Base-by-base conservation (phyloP, 2,113 vertebrate genomes). In the Hiodon tergisus region DNA sequence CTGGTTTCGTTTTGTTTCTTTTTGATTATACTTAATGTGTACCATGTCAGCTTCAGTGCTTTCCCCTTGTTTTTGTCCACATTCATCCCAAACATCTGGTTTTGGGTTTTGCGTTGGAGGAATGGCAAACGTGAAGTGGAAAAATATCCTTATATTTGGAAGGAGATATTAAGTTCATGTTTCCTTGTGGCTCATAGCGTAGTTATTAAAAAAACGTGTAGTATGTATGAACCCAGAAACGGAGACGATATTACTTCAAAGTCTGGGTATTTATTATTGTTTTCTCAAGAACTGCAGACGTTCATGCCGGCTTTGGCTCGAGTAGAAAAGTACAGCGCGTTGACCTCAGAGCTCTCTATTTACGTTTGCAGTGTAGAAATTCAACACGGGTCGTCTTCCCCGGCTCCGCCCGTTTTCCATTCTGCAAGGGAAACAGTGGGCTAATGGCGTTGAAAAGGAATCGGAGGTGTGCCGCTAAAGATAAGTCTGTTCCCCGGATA, bases 11-110 rank as follows among this genome's bases (percentile, higher is more conserved):
- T 86, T 84, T 83, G 83, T 88, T 88, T 87, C 84, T 86, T 86
- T 89, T 86, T 90, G 85, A 90, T 91, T 89, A 87, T 87, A 83
- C 86, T 88, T 89, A 84, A 90, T 90, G 83, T 59, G 72, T 84
- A 80, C 85, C 86, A 85, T 88, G 87, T 88, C 76, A 2, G 82
- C 82, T 78, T 85, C 79, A 48, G 71, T 81, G 46, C 86, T 87
- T 83, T 86, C 74, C 80, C 77, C 81, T 80, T 82, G 78, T 88
- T 88, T 89, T 84, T 87, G 84, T 88, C 81, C 83, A 65, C 74
- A 17, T 83, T 86, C 79, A 89, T 89, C 85, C 83, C 73, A 82
- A 88, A 90, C 88, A 92, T 92, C 88, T 88, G 88, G 83, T 86
- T 89, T 82, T 80, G 74, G 78, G 82, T 88, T 87, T 79, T 86